Evolutionary conservation across 2,797 vertebrate species (phyloP).

Genomic region (Tolypeutes matacus): DNA sequence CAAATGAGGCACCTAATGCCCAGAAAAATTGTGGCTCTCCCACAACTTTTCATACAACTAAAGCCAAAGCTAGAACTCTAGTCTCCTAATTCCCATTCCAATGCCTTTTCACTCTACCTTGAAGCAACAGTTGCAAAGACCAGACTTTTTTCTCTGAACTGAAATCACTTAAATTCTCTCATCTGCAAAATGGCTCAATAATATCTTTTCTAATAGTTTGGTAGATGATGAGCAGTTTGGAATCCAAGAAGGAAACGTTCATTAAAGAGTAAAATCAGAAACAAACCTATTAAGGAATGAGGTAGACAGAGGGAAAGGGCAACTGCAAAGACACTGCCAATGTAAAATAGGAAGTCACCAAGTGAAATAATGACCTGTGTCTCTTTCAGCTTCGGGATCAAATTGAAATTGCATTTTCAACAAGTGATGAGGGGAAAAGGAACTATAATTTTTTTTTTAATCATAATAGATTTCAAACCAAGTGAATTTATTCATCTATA

Average conservation of each 20-base stretch:
- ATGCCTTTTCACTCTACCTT: neutral
- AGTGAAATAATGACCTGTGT: neutral
- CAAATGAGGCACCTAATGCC: neutral
- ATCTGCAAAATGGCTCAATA: conserved; percentile 23
- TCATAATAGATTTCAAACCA: conserved; percentile 52
- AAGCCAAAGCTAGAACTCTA: neutral
- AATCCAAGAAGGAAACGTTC: neutral
- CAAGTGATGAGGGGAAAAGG: conserved; percentile 27
- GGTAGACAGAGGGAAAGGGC: neutral
- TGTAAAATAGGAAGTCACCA: conserved; percentile 6
- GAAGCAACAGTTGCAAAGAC: conserved; percentile 29
- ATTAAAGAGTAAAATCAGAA: conserved; percentile 19
- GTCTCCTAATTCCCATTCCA: neutral
- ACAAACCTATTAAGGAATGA: neutral
- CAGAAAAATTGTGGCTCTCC: neutral
- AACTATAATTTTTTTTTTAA: conserved; percentile 32
- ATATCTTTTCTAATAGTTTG: neutral
- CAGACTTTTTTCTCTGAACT: conserved; percentile 32
- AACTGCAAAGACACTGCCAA: neutral
- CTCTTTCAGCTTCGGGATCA: conserved; percentile 38
- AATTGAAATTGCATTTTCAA: conserved; percentile 38
- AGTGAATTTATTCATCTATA: conserved; percentile 43
- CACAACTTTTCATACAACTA: neutral
- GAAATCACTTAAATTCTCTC: conserved; percentile 56
- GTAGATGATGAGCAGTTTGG: neutral